phyloP scores from a whole-genome alignment of 2,113 vertebrate genomes.

The Ciconia boyciana region DNA sequence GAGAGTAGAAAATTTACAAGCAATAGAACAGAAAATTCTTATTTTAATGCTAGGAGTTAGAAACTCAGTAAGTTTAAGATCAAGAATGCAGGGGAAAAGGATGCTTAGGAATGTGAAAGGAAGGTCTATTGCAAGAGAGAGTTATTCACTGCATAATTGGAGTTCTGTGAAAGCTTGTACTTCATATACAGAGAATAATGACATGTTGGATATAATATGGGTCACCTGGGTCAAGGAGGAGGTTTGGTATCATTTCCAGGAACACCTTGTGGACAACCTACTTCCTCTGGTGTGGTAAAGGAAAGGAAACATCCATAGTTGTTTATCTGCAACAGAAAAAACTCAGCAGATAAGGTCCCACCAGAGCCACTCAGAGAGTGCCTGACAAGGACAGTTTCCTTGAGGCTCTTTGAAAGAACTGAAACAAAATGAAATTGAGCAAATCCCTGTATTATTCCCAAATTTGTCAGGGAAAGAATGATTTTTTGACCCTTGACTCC shows the following conservation, averaged over 20 bases:
- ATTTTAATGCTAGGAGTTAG: neutral
- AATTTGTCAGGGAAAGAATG: neutral
- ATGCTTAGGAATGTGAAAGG: neutral
- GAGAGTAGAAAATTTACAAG: neutral
- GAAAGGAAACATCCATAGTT: neutral
- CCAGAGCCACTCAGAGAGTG: neutral
- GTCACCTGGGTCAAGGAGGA: neutral
- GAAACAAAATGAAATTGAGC: neutral
- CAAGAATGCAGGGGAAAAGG: neutral
- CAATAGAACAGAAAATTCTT: neutral
- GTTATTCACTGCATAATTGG: rapidly evolving
- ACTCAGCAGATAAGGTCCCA: neutral
- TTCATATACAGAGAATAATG: neutral
- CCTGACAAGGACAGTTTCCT: neutral
- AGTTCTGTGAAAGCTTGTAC: neutral
- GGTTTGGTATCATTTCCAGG: neutral
- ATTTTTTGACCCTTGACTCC: neutral
- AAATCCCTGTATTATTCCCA: neutral
- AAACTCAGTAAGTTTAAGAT: neutral
- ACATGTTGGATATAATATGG: rapidly evolving
- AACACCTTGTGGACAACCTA: neutral
- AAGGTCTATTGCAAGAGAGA: neutral
- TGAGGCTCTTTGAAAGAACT: neutral
- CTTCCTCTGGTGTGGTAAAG: neutral
- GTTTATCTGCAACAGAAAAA: neutral